Evolutionary conservation across 2,888 invertebrate species (phyloP).

Genomic region (Selenia dentaria): DNA sequence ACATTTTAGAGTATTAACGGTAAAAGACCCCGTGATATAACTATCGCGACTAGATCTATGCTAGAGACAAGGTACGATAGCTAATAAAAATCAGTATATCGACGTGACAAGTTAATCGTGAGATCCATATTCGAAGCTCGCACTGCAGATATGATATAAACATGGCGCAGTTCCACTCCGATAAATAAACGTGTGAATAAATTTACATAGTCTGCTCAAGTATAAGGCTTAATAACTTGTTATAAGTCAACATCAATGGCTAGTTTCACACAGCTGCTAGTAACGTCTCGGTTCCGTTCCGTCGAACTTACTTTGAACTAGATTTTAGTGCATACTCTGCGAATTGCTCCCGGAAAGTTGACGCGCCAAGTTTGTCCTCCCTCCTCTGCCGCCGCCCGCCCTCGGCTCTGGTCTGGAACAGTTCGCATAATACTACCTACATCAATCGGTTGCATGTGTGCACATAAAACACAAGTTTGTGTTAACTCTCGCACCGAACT

Average conservation of each 20-base stretch:
- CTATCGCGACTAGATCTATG: no score
- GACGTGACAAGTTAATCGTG: no score
- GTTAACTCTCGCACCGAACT: constrained; percentile 50
- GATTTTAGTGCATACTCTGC: constrained; percentile 61
- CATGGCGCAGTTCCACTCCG: constrained; percentile 26
- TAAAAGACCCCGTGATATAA: no score
- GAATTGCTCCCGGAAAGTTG: constrained; percentile 59
- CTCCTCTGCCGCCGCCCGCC: constrained; percentile 26
- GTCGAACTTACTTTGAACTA: constrained; percentile 65
- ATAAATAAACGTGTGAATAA: constrained; percentile 30
- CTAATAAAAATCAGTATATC: no score
- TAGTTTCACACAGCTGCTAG: constrained; percentile 43
- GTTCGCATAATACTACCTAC: constrained; percentile 51
- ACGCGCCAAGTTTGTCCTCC: constrained; percentile 44
- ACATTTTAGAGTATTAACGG: no score
- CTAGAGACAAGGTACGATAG: no score
- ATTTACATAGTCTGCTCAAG: constrained; percentile 33
- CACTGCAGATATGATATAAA: constrained; percentile 24
- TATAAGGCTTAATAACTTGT: constrained; percentile 40
- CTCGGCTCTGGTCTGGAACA: constrained; percentile 44
- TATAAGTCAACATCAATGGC: constrained; percentile 43
- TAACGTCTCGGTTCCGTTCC: constrained; percentile 46
- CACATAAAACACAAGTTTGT: constrained; percentile 56
- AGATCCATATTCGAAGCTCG: no score
- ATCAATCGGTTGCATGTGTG: constrained; percentile 47